Percentiles rank a stretch among this genome's conserved stretches.
Evolutionary conservation across 2,888 invertebrate species (phyloP).

Genomic region (Tetheella fluctuosa): DNA sequence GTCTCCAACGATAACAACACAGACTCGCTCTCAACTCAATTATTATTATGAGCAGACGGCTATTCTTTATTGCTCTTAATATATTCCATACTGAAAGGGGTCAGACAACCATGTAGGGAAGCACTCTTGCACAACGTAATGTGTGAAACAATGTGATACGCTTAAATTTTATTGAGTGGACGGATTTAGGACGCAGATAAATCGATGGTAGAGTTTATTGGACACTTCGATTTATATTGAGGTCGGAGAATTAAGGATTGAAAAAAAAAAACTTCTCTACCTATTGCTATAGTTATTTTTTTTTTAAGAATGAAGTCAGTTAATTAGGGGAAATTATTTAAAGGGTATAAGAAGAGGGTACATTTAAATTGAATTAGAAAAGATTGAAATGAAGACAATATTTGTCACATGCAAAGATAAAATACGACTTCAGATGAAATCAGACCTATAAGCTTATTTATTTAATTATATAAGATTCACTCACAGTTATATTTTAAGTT

Average conservation of each 20-base stretch:
- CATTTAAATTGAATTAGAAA: too few relatives aligned
- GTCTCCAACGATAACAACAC: constrained; percentile 7
- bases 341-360: too few relatives aligned
- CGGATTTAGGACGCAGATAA: constrained; percentile 27
- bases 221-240: not conserved
- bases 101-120: constrained; percentile 25
- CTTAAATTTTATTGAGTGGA: constrained; percentile 15
- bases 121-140: constrained; percentile 28
- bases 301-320: too few relatives aligned
- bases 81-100: constrained; percentile 34
- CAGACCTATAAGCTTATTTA: too few relatives aligned
- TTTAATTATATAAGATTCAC: too few relatives aligned
- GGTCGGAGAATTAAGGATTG: not conserved
- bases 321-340: too few relatives aligned
- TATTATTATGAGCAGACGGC: constrained; percentile 39
- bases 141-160: constrained; percentile 28
- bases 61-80: constrained; percentile 44
- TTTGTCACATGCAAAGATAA: not conserved
- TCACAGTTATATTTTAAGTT: too few relatives aligned
- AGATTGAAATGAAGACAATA: not conserved
- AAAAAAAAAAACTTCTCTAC: too few relatives aligned
- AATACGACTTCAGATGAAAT: not conserved
- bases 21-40: constrained; percentile 30
- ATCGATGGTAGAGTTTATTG: constrained; percentile 16
- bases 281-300: too few relatives aligned